Percentiles rank a stretch among this genome's conserved stretches.
These are phyloP conservation scores for Hapalemur alaotrensis DNA, from an alignment of 2,797 vertebrate species.

Conservation along the genomic window DNA sequence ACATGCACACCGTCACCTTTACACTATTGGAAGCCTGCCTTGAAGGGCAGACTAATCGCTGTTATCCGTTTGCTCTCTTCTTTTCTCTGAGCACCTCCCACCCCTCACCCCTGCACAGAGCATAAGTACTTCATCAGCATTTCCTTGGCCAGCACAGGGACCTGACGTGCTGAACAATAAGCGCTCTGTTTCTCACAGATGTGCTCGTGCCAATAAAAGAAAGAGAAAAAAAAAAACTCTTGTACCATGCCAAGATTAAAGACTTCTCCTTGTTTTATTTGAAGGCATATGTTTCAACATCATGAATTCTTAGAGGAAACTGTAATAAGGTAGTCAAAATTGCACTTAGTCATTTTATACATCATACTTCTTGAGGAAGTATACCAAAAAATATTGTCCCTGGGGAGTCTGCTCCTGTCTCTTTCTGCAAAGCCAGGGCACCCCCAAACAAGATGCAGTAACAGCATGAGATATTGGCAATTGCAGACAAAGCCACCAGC, in stretches of 20 bases:
- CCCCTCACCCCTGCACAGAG: neutral
- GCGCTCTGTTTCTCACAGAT: conserved; percentile 59
- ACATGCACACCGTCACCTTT: neutral
- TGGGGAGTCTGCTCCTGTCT: neutral
- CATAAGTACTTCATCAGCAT: conserved; percentile 57
- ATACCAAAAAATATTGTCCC: neutral
- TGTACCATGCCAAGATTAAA: conserved; percentile 48
- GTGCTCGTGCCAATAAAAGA: conserved; percentile 9
- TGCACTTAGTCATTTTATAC: neutral
- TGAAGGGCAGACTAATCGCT: neutral
- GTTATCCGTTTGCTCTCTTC: neutral
- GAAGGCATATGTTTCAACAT: neutral
- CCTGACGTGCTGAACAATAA: conserved; percentile 52
- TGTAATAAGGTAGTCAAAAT: neutral
- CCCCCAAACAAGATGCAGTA: neutral
- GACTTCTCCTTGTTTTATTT: neutral
- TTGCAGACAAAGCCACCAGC: neutral
- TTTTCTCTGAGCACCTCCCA: neutral
- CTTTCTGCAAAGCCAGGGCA: neutral
- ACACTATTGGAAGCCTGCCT: neutral
- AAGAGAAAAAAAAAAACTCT: conserved; percentile 26
- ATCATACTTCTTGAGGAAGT: neutral
- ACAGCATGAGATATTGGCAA: conserved; percentile 21
- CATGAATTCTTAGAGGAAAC: conserved; percentile 48
- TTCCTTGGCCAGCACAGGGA: conserved; percentile 8